phyloP scores from a whole-genome alignment of 2,113 vertebrate species.

The Ornithorhynchus anatinus region DNA sequence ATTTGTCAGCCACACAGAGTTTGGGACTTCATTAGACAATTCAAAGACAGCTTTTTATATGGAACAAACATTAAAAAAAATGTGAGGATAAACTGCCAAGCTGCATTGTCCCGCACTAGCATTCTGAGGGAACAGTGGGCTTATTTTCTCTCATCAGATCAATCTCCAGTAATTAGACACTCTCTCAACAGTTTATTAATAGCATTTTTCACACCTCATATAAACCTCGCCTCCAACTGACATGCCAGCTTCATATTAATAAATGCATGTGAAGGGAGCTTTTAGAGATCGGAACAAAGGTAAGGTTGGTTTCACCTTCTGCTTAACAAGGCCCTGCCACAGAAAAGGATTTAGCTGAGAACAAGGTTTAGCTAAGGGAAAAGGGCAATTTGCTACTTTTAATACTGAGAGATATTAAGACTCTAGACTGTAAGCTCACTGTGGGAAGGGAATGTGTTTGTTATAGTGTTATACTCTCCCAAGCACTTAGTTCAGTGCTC shows the following conservation, averaged over 20 bases:
- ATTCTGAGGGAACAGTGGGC: too few relatives aligned
- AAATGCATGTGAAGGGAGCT: not conserved
- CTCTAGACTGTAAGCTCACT: too few relatives aligned
- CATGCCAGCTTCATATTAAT: not conserved
- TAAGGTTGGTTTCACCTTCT: not conserved
- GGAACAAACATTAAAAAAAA: too few relatives aligned
- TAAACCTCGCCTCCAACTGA: constrained; percentile 5
- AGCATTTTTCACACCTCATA: not conserved
- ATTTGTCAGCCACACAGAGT: too few relatives aligned
- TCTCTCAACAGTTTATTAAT: not conserved
- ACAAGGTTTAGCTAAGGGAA: not conserved
- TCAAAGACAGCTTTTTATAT: too few relatives aligned
- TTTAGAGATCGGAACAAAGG: not conserved
- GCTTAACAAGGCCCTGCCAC: not conserved
- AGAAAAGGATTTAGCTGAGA: not conserved
- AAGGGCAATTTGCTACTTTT: not conserved
- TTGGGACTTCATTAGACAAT: too few relatives aligned
- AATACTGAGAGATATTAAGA: too few relatives aligned
- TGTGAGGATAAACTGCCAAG: too few relatives aligned
- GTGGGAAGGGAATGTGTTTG: too few relatives aligned
- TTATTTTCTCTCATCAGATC: not conserved
- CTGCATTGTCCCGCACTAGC: too few relatives aligned
- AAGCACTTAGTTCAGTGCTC: too few relatives aligned
- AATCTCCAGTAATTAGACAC: not conserved
- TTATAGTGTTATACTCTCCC: too few relatives aligned